Evolutionary conservation across 2,797 vertebrate genomes (phyloP).

Genomic region (Capromys pilorides): DNA sequence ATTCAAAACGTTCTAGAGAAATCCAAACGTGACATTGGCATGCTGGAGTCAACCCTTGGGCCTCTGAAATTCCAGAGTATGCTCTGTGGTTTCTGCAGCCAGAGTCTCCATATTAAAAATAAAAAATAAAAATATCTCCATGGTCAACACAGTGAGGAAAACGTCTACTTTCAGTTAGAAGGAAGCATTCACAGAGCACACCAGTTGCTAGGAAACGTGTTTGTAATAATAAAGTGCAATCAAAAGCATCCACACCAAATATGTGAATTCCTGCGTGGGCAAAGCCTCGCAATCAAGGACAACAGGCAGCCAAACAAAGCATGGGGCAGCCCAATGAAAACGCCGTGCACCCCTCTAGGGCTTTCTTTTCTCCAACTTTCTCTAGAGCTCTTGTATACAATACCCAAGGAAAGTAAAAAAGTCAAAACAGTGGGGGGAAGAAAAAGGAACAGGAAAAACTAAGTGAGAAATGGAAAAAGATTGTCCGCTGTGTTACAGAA

Average conservation of each 20-base stretch:
- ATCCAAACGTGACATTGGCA: neutral
- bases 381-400: neutral
- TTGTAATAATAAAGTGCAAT: neutral
- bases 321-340: neutral
- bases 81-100: neutral
- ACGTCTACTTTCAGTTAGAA: conserved; percentile 43
- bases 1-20: neutral
- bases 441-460: neutral
- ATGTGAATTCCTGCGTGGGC: neutral
- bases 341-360: neutral
- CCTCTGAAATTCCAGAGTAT: neutral
- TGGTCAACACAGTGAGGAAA: neutral
- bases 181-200: neutral
- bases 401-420: neutral
- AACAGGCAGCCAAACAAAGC: neutral
- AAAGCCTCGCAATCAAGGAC: neutral
- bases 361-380: neutral
- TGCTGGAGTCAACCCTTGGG: neutral
- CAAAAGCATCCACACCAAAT: neutral
- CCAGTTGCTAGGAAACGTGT: conserved; percentile 31
- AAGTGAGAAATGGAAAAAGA: neutral
- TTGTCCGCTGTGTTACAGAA: neutral
- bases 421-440: neutral
- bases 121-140: neutral
- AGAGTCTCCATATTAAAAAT: neutral